A percentile compares a stretch with the other conserved stretches of the same genome.
phyloP scores from a whole-genome alignment of 2,113 vertebrate species.

The Lanius ludovicianus region DNA sequence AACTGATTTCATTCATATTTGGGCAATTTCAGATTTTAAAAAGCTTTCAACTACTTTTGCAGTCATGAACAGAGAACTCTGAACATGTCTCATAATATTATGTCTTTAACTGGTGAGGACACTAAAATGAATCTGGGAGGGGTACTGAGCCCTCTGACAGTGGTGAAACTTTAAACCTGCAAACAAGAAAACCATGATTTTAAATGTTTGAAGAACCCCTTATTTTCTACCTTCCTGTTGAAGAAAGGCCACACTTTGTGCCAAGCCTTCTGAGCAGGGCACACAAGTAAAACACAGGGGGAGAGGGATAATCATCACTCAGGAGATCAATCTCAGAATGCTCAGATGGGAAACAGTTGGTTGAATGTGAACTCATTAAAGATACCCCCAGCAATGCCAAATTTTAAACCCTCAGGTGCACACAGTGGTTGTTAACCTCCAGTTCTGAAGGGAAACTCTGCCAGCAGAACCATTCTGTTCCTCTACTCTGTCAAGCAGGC shows the following conservation, averaged over 20 bases:
- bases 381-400: rapidly evolving
- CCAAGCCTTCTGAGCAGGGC: not conserved
- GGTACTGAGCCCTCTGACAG: not conserved
- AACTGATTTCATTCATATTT: not conserved
- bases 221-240: rapidly evolving
- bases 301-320: not conserved
- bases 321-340: not conserved
- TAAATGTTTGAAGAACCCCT: not conserved
- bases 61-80: not conserved
- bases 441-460: not conserved
- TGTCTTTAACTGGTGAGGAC: too few species aligned
- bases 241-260: not conserved
- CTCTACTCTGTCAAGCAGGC: not conserved
- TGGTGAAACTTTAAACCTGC: not conserved
- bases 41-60: not conserved
- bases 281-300: rapidly evolving
- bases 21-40: not conserved
- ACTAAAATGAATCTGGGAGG: not conserved
- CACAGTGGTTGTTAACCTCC: not conserved
- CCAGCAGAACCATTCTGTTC: not conserved
- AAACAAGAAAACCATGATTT: not conserved
- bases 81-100: rapidly evolving
- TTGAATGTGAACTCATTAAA: not conserved
- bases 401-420: not conserved
- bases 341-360: not conserved